These are phyloP conservation scores for Saccostrea echinata DNA, from an alignment of 1,140 invertebrate genomes.

Conservation along the genomic window DNA sequence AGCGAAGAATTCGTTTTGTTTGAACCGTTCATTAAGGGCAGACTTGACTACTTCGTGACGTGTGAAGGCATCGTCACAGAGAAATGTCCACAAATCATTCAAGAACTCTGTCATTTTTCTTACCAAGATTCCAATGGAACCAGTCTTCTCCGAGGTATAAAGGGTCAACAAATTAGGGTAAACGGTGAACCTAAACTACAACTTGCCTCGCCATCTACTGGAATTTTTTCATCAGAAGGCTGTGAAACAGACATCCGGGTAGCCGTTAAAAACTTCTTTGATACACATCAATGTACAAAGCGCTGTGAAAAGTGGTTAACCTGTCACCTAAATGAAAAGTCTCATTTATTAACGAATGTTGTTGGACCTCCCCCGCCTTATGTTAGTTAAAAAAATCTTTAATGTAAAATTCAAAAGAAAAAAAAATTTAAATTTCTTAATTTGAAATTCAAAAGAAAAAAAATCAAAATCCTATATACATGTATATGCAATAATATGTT, in stretches of 20 bases:
- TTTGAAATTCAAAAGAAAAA: too few relatives aligned
- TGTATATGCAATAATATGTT: too few relatives aligned
- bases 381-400: too few relatives aligned
- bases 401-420: too few relatives aligned
- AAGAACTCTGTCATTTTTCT: slow-evolving; percentile 16
- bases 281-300: not conserved
- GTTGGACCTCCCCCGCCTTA: too few relatives aligned
- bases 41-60: not conserved
- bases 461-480: too few relatives aligned
- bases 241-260: not conserved
- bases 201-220: not conserved
- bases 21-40: not conserved
- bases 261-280: not conserved
- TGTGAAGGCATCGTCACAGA: not conserved
- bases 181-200: not conserved
- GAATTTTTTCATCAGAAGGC: not conserved
- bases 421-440: too few relatives aligned
- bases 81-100: not conserved
- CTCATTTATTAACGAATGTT: too few relatives aligned
- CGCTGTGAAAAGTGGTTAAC: not conserved
- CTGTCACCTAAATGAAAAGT: not conserved
- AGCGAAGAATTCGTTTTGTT: slow-evolving; percentile 9
- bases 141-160: not conserved
- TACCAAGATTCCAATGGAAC: not conserved
- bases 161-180: not conserved